Evolutionary conservation across 2,888 invertebrate genomes (phyloP).

Genomic region (Eupithecia abbreviata): DNA sequence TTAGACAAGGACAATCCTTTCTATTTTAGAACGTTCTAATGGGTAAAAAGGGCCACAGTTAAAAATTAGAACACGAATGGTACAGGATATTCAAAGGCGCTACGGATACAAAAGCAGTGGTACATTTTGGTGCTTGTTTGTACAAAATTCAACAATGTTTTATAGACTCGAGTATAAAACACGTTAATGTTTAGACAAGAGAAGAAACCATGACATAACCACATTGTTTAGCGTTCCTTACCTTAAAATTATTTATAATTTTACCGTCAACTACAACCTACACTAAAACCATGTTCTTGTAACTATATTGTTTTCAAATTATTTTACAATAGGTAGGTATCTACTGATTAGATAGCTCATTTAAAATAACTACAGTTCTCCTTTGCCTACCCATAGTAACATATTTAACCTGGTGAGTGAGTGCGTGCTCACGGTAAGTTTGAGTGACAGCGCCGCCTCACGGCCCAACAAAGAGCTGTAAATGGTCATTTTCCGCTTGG

Average conservation of each 20-base stretch:
- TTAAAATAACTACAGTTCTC: background rate
- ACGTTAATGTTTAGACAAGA: background rate
- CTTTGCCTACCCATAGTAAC: background rate
- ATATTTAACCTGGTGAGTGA: background rate
- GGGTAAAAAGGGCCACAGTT: background rate
- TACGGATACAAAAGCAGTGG: background rate
- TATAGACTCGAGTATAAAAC: background rate
- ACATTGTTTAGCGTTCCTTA: too few relatives aligned
- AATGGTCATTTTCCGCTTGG: conserved; percentile 1
- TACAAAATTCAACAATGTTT: background rate
- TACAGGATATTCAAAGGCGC: background rate
- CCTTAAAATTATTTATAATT: background rate
- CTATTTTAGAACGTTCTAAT: background rate
- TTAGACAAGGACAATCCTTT: conserved; percentile 11
- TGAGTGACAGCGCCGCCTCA: background rate
- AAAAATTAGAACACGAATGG: background rate
- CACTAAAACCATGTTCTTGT: background rate
- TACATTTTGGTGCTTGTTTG: background rate
- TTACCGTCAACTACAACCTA: too few relatives aligned
- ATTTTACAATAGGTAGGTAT: background rate
- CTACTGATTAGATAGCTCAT: background rate
- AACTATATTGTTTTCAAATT: background rate
- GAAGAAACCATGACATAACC: too few relatives aligned
- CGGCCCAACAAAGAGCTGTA: background rate
- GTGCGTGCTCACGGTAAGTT: background rate